These are phyloP conservation scores for Melanostoma scalare DNA, from an alignment of 2,888 invertebrate species.

Conservation along the genomic window DNA sequence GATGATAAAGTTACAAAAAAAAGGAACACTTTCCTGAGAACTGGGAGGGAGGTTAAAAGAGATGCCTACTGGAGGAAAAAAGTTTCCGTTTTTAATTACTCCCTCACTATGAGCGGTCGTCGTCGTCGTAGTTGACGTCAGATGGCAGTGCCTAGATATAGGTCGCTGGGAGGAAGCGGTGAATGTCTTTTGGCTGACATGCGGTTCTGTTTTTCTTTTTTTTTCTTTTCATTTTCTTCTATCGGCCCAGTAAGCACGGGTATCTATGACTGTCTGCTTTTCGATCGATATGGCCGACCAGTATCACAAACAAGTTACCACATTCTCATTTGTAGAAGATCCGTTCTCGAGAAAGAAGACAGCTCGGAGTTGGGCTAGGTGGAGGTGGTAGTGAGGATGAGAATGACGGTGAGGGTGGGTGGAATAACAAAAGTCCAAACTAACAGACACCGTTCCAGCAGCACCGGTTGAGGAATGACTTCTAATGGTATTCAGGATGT, in stretches of 20 bases:
- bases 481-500: constrained; percentile 56
- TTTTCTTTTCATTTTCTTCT: neutral
- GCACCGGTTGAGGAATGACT: constrained; percentile 53
- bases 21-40: constrained; percentile 26
- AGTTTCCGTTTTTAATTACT: constrained; percentile 71
- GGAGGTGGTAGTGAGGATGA: neutral
- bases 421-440: constrained; percentile 11
- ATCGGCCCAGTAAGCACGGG: neutral
- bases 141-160: neutral
- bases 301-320: constrained; percentile 62
- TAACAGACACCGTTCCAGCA: constrained; percentile 41
- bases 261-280: constrained; percentile 37
- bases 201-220: constrained; percentile 45
- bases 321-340: constrained; percentile 53
- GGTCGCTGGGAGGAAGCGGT: constrained; percentile 15
- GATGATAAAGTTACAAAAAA: constrained; percentile 26
- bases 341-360: constrained; percentile 38
- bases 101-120: constrained; percentile 49
- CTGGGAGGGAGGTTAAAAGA: neutral
- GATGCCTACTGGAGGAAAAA: constrained; percentile 21
- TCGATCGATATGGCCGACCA: constrained; percentile 52
- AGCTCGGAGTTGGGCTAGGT: neutral
- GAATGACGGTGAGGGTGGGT: too few species aligned
- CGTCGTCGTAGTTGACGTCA: constrained; percentile 1
- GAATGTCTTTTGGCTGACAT: constrained; percentile 66